Base-by-base conservation (phyloP, 2,888 invertebrate species). In the Dryobota labecula region DNA sequence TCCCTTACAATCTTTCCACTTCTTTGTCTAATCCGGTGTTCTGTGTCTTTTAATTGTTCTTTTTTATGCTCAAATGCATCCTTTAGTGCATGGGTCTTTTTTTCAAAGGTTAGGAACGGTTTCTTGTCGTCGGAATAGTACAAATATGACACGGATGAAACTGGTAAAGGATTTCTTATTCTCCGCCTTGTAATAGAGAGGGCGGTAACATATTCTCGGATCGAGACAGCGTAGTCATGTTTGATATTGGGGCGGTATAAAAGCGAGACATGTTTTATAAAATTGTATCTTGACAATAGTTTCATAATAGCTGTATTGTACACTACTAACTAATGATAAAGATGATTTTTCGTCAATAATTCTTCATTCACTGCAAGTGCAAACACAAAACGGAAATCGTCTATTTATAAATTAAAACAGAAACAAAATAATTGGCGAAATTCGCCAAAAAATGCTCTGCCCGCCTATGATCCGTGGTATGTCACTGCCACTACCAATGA, bases 1-100 rank as follows among this genome's bases (percentile, higher is more conserved):
- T 96, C 96, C 60, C 93, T 91, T 6, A 96, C 95, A 57, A 96
- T 81, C 84, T 95, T 93, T 78, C 93, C 95, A 54, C 96, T 90
- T 79, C 87, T 93, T 80, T 90, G 91, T 51, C 96, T 90, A 41
- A 97, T 90, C 88, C 92, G 94, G 66, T 96, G 92, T 88, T 97
- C 97, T 4, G 97, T 97, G 85, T 96, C 94, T 87, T 96, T 96
- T 0, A 98, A 91, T 87, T 96, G 96, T 77, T 96, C 97, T 76
- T 97, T 97, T 83, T 96, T 97, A 66, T 97, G 96, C 78, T 97
- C 96, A 69, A 97, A 94, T 4, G 94, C 97, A 90, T 96, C 95
- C 88, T 97, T 96, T 0, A 97, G 73, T 20, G 94, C 89, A 82
- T 96, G 94, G 2, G 96, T 88, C 71, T 96, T 96, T 82, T 96